These are phyloP conservation scores for Sebastes vulpes DNA, from an alignment of 2,797 vertebrate genomes.

Conservation along the genomic window DNA sequence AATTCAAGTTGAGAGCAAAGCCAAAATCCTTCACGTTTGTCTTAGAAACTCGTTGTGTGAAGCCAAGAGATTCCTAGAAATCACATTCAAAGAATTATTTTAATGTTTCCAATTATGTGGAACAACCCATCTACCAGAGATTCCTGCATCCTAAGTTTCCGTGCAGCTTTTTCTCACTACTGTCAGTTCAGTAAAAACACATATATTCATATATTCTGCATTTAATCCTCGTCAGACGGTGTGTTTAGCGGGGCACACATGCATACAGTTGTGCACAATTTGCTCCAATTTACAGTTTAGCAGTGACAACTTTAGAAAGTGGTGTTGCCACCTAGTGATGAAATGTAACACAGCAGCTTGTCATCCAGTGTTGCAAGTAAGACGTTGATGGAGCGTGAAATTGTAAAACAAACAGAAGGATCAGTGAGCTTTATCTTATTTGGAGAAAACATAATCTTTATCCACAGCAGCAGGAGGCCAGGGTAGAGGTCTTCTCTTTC, in stretches of 20 bases:
- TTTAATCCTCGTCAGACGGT: slow-evolving; percentile 6
- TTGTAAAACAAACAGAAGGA: slow-evolving; percentile 58
- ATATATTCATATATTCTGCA: background rate
- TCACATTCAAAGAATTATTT: slow-evolving; percentile 5
- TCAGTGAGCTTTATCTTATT: slow-evolving; percentile 41
- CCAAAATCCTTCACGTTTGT: slow-evolving; percentile 5
- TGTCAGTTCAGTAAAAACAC: background rate
- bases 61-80: slow-evolving; percentile 36
- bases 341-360: slow-evolving; percentile 44
- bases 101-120: slow-evolving; percentile 11
- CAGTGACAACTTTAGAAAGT: background rate
- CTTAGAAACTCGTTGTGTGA: background rate
- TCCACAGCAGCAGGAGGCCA: slow-evolving; percentile 1
- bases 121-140: background rate
- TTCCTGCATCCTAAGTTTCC: background rate
- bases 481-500: background rate
- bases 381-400: slow-evolving; percentile 44
- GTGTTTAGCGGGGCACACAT: background rate
- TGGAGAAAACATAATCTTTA: slow-evolving; percentile 14
- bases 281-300: background rate
- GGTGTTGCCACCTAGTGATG: slow-evolving; percentile 70
- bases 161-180: background rate
- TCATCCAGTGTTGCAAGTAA: background rate
- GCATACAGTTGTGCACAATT: background rate
- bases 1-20: slow-evolving; percentile 1